These are phyloP conservation scores for Melieria picta DNA, from an alignment of 2,888 invertebrate genomes.

Conservation along the genomic window DNA sequence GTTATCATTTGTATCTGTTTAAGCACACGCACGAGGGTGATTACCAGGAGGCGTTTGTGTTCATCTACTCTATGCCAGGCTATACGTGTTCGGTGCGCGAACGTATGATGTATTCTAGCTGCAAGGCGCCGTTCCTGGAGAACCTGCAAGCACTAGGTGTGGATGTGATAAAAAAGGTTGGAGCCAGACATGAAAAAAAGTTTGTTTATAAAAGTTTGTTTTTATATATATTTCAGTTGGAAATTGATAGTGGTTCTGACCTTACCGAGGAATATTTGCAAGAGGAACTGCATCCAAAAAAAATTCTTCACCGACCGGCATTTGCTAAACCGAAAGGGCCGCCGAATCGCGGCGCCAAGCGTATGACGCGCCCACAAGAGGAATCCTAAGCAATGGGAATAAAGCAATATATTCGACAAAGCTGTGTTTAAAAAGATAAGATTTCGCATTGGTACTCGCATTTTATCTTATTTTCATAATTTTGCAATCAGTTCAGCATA, in stretches of 20 bases:
- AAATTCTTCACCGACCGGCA: slow-evolving; percentile 85
- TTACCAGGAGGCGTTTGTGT: slow-evolving; percentile 86
- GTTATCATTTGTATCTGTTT: slow-evolving; percentile 89
- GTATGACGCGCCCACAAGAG: slow-evolving; percentile 79
- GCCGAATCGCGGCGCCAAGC: slow-evolving; percentile 89
- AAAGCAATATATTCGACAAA: too few relatives aligned
- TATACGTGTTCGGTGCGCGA: slow-evolving; percentile 96
- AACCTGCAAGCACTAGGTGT: slow-evolving; percentile 82
- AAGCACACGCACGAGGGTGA: slow-evolving; percentile 95
- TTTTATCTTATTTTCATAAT: not conserved
- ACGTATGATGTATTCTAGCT: slow-evolving; percentile 98
- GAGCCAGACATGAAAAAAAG: not conserved
- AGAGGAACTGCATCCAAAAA: slow-evolving; percentile 94
- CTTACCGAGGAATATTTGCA: slow-evolving; percentile 89
- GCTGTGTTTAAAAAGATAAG: too few relatives aligned
- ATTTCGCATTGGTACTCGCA: not conserved
- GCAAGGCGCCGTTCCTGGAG: slow-evolving; percentile 91
- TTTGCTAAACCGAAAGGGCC: slow-evolving; percentile 98
- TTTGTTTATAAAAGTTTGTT: not conserved
- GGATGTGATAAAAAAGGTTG: slow-evolving; percentile 86
- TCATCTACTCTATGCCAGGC: slow-evolving; percentile 99
- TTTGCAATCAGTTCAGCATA: slow-evolving; percentile 7
- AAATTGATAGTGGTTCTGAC: slow-evolving; percentile 90
- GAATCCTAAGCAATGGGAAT: slow-evolving; percentile 53
- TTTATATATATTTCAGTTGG: slow-evolving; percentile 73